Evolutionary conservation across 1,140 invertebrate species (phyloP).

Genomic region (Drosophila truncata): DNA sequence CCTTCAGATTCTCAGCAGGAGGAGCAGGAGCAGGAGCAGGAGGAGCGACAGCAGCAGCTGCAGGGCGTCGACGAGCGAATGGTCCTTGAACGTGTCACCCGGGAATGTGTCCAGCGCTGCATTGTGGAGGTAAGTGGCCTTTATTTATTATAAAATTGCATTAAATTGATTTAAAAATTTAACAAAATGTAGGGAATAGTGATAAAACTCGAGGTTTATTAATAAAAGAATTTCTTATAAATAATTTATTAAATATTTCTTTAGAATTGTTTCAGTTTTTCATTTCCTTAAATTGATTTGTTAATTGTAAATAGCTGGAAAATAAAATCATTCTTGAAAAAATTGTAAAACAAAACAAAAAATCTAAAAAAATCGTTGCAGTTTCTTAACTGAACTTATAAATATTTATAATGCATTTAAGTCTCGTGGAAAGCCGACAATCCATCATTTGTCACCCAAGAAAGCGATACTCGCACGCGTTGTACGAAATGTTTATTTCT

Average conservation of each 20-base stretch:
- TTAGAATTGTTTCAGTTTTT: background rate
- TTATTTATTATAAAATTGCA: background rate
- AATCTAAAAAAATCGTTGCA: background rate
- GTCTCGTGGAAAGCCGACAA: background rate
- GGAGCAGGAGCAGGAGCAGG: background rate
- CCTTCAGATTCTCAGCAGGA: background rate
- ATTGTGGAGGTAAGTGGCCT: conserved; percentile 69
- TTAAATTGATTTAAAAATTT: background rate
- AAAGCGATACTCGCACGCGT: background rate
- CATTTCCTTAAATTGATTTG: background rate
- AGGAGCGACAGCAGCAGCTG: background rate
- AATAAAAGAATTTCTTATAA: background rate
- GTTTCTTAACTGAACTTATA: background rate
- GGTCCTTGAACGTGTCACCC: conserved; percentile 59
- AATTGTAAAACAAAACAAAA: background rate
- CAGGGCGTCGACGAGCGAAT: conserved; percentile 57
- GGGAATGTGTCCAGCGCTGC: conserved; percentile 72
- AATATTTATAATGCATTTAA: background rate
- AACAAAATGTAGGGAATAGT: background rate
- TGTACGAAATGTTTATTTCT: conserved; percentile 13
- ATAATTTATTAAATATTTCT: no score
- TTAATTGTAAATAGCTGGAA: background rate
- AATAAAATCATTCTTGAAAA: background rate
- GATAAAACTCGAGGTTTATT: no score
- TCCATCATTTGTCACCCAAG: background rate